Percentiles rank a stretch among this genome's conserved stretches.
These are phyloP conservation scores for Podarcis siculus DNA, from an alignment of 2,797 vertebrate species.

Conservation along the genomic window DNA sequence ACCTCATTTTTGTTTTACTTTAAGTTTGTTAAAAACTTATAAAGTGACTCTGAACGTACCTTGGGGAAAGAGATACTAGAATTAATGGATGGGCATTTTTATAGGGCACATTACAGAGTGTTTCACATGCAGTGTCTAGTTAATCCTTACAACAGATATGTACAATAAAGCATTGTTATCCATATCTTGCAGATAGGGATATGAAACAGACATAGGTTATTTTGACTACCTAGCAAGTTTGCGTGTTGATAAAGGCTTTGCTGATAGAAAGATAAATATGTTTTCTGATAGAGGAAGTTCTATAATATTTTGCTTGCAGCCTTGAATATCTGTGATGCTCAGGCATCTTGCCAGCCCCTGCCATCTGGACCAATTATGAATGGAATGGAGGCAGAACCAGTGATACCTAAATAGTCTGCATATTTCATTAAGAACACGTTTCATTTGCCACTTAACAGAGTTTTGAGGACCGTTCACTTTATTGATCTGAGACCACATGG, in stretches of 20 bases:
- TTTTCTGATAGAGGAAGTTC: neutral
- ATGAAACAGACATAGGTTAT: neutral
- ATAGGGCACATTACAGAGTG: neutral
- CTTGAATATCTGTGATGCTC: neutral
- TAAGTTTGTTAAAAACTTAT: neutral
- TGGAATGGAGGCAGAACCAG: conserved; percentile 21
- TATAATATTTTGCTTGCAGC: conserved; percentile 26
- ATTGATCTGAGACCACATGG: conserved; percentile 17
- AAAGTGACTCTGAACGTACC: neutral
- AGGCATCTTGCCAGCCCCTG: neutral
- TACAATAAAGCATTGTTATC: neutral
- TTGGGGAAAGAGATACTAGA: neutral
- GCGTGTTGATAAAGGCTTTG: conserved; percentile 13
- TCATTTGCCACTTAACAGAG: conserved; percentile 11
- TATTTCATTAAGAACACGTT: conserved; percentile 10
- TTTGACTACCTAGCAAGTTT: neutral
- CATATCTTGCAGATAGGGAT: neutral
- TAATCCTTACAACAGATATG: neutral
- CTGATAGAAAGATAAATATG: neutral
- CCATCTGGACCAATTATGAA: conserved; percentile 32
- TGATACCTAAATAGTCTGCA: neutral
- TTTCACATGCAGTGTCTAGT: neutral
- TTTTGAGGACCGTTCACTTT: conserved; percentile 10
- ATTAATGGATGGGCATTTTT: neutral
- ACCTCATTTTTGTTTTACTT: neutral